These are phyloP conservation scores for Nomada ferruginata DNA, from an alignment of 2,888 invertebrate genomes.

Conservation along the genomic window DNA sequence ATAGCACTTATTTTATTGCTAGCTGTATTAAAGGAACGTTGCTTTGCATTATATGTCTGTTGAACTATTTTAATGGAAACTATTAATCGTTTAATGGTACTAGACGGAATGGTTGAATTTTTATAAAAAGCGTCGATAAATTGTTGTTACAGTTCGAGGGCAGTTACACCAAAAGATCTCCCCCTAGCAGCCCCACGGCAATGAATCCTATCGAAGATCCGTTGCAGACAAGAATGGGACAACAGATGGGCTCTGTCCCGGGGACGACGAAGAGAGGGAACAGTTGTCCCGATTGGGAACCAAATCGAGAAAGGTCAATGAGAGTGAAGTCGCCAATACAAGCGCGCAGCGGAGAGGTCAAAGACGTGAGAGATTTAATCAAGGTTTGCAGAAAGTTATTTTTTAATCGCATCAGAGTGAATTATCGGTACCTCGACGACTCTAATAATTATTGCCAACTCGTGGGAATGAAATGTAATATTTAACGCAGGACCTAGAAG, in stretches of 20 bases:
- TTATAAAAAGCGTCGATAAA: background rate
- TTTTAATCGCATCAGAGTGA: background rate
- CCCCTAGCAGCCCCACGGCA: conserved; percentile 77
- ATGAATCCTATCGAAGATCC: conserved; percentile 70
- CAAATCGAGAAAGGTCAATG: conserved; percentile 67
- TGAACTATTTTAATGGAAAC: background rate
- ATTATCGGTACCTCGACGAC: background rate
- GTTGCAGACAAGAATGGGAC: conserved; percentile 68
- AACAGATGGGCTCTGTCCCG: conserved; percentile 63
- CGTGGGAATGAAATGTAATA: background rate
- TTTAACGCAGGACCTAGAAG: conserved; percentile 77
- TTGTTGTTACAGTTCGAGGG: conserved; percentile 78
- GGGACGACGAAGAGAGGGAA: conserved; percentile 70
- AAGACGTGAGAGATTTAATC: conserved; percentile 68
- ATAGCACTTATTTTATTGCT: no score
- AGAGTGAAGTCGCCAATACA: conserved; percentile 49
- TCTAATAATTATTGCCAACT: background rate
- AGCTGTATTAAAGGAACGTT: no score
- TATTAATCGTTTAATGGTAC: background rate
- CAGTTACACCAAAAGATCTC: conserved; percentile 75
- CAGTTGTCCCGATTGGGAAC: conserved; percentile 75
- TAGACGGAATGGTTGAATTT: no score
- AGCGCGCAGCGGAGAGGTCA: conserved; percentile 53
- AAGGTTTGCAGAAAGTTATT: conserved; percentile 68
- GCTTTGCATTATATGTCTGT: background rate